phyloP scores from a whole-genome alignment of 2,888 invertebrate genomes.

The Beris morrisii region DNA sequence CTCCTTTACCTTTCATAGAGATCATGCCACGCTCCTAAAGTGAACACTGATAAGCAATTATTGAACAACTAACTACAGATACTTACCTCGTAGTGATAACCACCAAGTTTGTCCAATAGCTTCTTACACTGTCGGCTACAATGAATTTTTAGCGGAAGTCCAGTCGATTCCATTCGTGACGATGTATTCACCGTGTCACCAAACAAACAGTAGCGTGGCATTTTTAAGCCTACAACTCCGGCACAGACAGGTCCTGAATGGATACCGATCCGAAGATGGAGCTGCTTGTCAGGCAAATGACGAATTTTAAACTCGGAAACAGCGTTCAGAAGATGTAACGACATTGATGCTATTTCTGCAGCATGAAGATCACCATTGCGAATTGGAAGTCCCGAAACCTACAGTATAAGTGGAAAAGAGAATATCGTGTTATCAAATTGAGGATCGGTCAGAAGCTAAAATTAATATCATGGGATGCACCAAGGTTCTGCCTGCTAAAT shows the following conservation, averaged over 20 bases:
- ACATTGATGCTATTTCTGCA: constrained; percentile 92
- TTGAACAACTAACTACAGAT: not conserved
- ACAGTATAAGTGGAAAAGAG: not conserved
- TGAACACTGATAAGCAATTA: not conserved
- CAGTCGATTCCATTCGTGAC: constrained; percentile 84
- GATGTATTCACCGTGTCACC: constrained; percentile 93
- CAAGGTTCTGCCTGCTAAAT: too few species aligned
- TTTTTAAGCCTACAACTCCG: constrained; percentile 89
- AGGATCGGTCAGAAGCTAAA: too few species aligned
- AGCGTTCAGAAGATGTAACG: constrained; percentile 79
- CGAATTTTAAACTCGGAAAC: constrained; percentile 85
- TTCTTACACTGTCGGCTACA: constrained; percentile 74
- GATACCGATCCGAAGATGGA: constrained; percentile 86
- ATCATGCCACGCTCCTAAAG: constrained; percentile 72
- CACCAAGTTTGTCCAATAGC: constrained; percentile 71
- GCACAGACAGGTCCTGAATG: constrained; percentile 93
- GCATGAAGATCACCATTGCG: constrained; percentile 89
- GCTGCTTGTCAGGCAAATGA: constrained; percentile 80
- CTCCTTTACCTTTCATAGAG: constrained; percentile 82
- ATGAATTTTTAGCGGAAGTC: constrained; percentile 80
- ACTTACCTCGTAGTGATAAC: constrained; percentile 62
- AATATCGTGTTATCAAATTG: too few species aligned
- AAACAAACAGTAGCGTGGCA: constrained; percentile 91
- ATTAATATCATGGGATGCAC: too few species aligned
- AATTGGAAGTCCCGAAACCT: constrained; percentile 86